phyloP scores from a whole-genome alignment of 2,113 vertebrate genomes.

The Zonotrichia leucophrys region DNA sequence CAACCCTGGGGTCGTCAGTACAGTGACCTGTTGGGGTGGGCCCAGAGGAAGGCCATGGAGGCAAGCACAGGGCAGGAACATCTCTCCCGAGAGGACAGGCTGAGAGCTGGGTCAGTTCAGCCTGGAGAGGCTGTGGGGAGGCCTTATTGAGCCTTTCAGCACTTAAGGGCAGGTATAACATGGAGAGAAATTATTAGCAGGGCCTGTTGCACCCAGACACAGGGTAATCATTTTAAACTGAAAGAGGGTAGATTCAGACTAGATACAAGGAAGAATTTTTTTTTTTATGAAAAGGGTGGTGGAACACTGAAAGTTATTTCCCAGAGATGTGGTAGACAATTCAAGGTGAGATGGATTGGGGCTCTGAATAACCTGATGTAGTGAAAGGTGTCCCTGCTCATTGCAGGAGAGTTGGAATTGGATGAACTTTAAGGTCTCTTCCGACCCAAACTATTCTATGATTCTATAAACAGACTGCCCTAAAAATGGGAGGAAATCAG shows the following conservation, averaged over 20 bases:
- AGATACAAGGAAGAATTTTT: neutral
- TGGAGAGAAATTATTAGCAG: neutral
- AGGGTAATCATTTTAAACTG: neutral
- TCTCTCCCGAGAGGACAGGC: neutral
- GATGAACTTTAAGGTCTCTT: neutral
- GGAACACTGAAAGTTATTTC: neutral
- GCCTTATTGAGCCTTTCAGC: neutral
- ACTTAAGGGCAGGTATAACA: neutral
- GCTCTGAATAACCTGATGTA: neutral
- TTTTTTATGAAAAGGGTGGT: neutral
- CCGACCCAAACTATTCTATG: neutral
- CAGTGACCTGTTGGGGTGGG: accelerated
- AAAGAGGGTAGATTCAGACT: neutral
- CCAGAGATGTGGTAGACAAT: neutral
- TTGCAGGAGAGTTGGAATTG: neutral
- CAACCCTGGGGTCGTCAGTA: neutral
- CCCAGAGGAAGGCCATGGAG: neutral
- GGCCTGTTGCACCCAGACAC: neutral
- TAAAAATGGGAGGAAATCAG: neutral
- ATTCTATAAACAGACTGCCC: neutral
- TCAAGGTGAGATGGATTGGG: accelerated
- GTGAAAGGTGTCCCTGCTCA: neutral
- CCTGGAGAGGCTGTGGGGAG: neutral
- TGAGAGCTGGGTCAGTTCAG: neutral
- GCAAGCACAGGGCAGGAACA: accelerated